Evolutionary conservation across 2,888 invertebrate genomes (phyloP).

Genomic region (Anorthoa munda): DNA sequence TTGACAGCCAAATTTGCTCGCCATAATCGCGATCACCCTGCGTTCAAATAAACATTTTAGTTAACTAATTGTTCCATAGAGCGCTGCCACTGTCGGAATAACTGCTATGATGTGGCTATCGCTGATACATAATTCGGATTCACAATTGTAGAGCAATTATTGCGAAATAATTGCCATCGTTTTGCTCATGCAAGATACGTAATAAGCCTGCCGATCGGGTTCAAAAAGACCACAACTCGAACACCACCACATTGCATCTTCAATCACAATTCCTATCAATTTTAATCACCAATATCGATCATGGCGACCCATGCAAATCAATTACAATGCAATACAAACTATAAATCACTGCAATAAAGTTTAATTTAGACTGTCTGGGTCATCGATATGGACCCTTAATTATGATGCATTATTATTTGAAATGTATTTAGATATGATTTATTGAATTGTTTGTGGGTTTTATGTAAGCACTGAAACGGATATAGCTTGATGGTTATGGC

Average conservation of each 20-base stretch:
- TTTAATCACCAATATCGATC: slow-evolving; percentile 55
- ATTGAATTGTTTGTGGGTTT: slow-evolving; percentile 37
- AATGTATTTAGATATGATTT: slow-evolving; percentile 56
- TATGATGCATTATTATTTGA: slow-evolving; percentile 54
- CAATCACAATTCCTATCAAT: slow-evolving; percentile 56
- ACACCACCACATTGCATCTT: slow-evolving; percentile 35
- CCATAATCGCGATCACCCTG: too few species aligned
- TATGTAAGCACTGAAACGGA: neutral
- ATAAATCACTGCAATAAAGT: slow-evolving; percentile 42
- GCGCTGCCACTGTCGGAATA: too few species aligned
- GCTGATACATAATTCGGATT: too few species aligned
- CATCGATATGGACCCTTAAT: slow-evolving; percentile 52
- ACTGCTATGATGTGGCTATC: too few species aligned
- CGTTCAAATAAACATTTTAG: too few species aligned
- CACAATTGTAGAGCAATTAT: too few species aligned
- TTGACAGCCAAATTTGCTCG: too few species aligned
- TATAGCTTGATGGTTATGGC: neutral
- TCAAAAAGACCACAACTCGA: slow-evolving; percentile 9
- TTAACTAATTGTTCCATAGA: too few species aligned
- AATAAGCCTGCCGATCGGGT: too few species aligned
- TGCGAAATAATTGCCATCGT: too few species aligned
- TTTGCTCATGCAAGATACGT: too few species aligned
- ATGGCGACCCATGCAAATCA: slow-evolving; percentile 48
- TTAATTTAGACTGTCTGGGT: slow-evolving; percentile 53
- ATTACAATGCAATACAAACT: slow-evolving; percentile 49